A percentile compares a stretch with the other conserved stretches of the same genome.
Conservation (phyloP, 2,797 vertebrate species). For the Etheostoma perlongum region DNA sequence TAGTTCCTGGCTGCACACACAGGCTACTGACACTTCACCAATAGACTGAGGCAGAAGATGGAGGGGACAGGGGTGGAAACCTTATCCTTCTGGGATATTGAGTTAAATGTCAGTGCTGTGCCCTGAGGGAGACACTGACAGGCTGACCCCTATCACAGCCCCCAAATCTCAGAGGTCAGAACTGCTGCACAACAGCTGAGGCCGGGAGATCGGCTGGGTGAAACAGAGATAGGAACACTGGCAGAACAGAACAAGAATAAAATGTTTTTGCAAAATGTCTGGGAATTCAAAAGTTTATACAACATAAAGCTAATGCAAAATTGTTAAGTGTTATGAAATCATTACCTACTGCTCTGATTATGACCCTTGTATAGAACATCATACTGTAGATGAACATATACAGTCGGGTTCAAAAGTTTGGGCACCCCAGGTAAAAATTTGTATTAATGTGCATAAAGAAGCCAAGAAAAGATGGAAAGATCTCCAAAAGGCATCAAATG, state of each 20-base stretch:
- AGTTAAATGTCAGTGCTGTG: constrained; percentile 86
- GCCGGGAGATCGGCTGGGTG: constrained; percentile 43
- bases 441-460: too few species aligned
- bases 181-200: constrained; percentile 80
- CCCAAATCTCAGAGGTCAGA: constrained; percentile 82
- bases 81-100: constrained; percentile 86
- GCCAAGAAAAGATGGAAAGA: too few species aligned
- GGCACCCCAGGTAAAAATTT: too few species aligned
- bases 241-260: constrained; percentile 37
- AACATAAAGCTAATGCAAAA: neutral
- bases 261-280: constrained; percentile 43
- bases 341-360: neutral
- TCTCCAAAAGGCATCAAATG: too few species aligned
- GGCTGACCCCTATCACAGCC: constrained; percentile 76
- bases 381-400: neutral
- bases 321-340: neutral
- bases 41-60: constrained; percentile 68
- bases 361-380: neutral
- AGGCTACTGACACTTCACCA: constrained; percentile 57
- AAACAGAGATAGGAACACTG: constrained; percentile 55
- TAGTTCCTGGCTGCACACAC: constrained; percentile 44
- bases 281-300: neutral
- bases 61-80: constrained; percentile 71
- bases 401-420: too few species aligned
- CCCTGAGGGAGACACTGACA: constrained; percentile 84